These are phyloP conservation scores for Epinephelus awoara DNA, from an alignment of 2,797 vertebrate genomes.

Conservation along the genomic window DNA sequence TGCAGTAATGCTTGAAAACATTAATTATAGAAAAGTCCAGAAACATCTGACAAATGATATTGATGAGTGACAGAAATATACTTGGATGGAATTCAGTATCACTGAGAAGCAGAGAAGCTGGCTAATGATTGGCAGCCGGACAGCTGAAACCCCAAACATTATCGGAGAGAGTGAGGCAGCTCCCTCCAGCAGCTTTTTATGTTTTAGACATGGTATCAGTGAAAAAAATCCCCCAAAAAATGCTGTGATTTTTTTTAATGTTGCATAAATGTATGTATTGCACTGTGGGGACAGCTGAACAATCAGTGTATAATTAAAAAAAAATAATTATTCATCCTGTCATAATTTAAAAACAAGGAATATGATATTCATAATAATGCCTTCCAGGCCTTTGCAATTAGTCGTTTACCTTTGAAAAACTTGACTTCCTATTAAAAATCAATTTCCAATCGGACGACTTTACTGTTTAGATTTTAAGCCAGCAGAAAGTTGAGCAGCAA, in stretches of 20 bases:
- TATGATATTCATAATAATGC: not conserved
- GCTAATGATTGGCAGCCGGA: slow-evolving; percentile 31
- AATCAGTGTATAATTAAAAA: not conserved
- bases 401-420: not conserved
- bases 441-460: not conserved
- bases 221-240: not conserved
- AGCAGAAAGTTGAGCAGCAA: not conserved
- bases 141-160: slow-evolving; percentile 3
- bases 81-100: slow-evolving; percentile 25
- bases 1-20: slow-evolving; percentile 4
- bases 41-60: slow-evolving; percentile 49
- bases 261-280: not conserved
- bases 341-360: slow-evolving; percentile 4
- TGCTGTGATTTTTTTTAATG: not conserved
- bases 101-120: slow-evolving; percentile 15
- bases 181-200: not conserved
- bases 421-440: not conserved
- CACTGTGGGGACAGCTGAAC: not conserved
- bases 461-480: not conserved
- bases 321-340: not conserved
- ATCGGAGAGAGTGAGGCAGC: not conserved
- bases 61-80: slow-evolving; percentile 25
- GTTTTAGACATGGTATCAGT: not conserved
- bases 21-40: slow-evolving; percentile 33
- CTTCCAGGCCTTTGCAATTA: not conserved